phyloP scores from a whole-genome alignment of 2,888 invertebrate genomes.

The Chaitophorus viminalis region DNA sequence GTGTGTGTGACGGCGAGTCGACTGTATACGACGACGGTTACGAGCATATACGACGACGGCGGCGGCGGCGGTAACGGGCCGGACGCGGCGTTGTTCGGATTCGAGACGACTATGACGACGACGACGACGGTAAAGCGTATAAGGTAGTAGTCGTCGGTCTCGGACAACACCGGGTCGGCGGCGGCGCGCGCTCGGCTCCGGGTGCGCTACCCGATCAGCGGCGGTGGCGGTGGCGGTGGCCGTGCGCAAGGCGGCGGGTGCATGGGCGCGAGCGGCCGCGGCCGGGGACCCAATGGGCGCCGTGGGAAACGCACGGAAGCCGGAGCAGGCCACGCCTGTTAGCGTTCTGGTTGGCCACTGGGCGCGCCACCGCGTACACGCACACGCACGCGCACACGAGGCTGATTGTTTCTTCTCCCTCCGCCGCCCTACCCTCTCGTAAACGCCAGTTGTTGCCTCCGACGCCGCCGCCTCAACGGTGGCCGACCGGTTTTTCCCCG shows the following conservation, averaged over 20 bases:
- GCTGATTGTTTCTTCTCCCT: conserved; percentile 41
- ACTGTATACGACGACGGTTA: too few relatives aligned
- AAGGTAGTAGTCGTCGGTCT: not conserved
- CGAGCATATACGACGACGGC: not conserved
- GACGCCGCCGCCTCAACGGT: conserved; percentile 49
- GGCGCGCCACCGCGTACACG: conserved; percentile 65
- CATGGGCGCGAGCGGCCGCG: conserved; percentile 66
- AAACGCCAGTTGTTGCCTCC: conserved; percentile 49
- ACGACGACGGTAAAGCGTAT: not conserved
- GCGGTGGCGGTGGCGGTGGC: conserved; percentile 69
- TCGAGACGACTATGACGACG: too few relatives aligned
- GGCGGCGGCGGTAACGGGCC: too few relatives aligned
- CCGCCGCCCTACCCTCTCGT: not conserved
- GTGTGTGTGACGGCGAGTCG: not conserved
- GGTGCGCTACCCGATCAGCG: conserved; percentile 59
- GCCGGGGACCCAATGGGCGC: conserved; percentile 67
- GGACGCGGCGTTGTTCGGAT: not conserved
- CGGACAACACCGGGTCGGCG: conserved; percentile 20
- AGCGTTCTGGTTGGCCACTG: conserved; percentile 66
- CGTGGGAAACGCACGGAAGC: conserved; percentile 76
- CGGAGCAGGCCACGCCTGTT: conserved; percentile 68
- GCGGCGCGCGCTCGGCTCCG: conserved; percentile 50
- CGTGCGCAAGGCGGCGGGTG: conserved; percentile 66
- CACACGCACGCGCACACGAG: not conserved
- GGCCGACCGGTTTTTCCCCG: conserved; percentile 62